Evolutionary conservation across 2,888 invertebrate species (phyloP), one percentile per base, ranked within the genome.

Genomic region (Zaprionus obscuricornis): DNA sequence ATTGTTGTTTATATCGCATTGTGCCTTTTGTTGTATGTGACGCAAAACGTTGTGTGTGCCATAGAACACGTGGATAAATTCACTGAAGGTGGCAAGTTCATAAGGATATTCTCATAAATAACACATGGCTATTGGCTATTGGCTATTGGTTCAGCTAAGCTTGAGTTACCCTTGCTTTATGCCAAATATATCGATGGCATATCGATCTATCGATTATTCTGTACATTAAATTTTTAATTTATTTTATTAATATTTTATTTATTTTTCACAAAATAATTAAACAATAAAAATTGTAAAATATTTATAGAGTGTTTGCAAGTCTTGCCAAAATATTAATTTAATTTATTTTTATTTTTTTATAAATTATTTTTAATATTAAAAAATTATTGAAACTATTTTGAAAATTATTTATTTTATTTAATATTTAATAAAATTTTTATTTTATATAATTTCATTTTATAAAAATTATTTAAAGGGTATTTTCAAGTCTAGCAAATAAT

Each of bases 81-180:
- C 13, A 34, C 10, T 17, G 43, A 46, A 13, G 8, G 36, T 31
- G 22, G 52, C 34, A 42, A 45, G 39, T 40, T 67, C 57, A 46
- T 64, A 56, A 46, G 56, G 52, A 65, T 72, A 70, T 72, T 58
- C 54, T 76, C 64, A 76, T 76, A 72, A 76, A 76, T 76, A 76
- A 76, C 60, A 51, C 42, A 66, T 29, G 68, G 65, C 51, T 66
- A 71, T 58, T 66, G 66, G 69, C 49, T 66, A n/a, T n/a, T n/a
- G n/a, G n/a, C n/a, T n/a, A n/a, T n/a, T n/a, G n/a, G n/a, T n/a
- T n/a, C n/a, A n/a, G n/a, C n/a, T n/a, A n/a, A n/a, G n/a, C n/a
- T n/a, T n/a, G n/a, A n/a, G n/a, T n/a, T n/a, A n/a, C n/a, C n/a
- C n/a, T n/a, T n/a, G n/a, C n/a, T n/a, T n/a, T n/a, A n/a, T n/a